A percentile compares a stretch with the other conserved stretches of the same genome.
phyloP scores from a whole-genome alignment of 1,140 invertebrate species.

The Berghia stephanieae region DNA sequence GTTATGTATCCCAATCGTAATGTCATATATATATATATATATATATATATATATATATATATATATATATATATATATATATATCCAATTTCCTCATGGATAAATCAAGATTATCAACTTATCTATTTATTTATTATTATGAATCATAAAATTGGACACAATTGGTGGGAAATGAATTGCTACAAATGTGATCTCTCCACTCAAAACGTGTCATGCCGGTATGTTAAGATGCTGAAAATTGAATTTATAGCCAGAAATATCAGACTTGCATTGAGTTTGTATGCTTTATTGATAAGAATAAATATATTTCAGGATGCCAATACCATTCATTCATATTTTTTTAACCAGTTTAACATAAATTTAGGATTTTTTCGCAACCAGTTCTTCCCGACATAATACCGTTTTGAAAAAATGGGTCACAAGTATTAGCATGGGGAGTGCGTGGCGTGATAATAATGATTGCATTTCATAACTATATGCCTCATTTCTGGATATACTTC shows the following conservation, averaged over 20 bases:
- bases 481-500: too few species aligned
- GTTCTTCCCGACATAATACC: too few species aligned
- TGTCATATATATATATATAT: slow-evolving; percentile 11
- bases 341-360: too few species aligned
- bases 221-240: neutral
- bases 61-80: slow-evolving; percentile 1
- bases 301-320: too few species aligned
- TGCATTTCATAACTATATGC: too few species aligned
- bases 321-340: too few species aligned
- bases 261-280: too few species aligned
- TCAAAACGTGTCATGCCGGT: neutral
- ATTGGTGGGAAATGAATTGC: slow-evolving; percentile 28
- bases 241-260: neutral
- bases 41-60: slow-evolving; percentile 16
- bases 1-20: neutral
- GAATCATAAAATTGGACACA: neutral
- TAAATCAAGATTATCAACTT: neutral
- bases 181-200: neutral
- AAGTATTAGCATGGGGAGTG: too few species aligned
- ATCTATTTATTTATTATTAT: slow-evolving; percentile 10
- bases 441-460: too few species aligned
- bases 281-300: too few species aligned
- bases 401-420: too few species aligned
- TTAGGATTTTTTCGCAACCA: too few species aligned
- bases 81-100: neutral